Evolutionary conservation across 2,797 vertebrate genomes (phyloP).

Genomic region (Coreius guichenoti): DNA sequence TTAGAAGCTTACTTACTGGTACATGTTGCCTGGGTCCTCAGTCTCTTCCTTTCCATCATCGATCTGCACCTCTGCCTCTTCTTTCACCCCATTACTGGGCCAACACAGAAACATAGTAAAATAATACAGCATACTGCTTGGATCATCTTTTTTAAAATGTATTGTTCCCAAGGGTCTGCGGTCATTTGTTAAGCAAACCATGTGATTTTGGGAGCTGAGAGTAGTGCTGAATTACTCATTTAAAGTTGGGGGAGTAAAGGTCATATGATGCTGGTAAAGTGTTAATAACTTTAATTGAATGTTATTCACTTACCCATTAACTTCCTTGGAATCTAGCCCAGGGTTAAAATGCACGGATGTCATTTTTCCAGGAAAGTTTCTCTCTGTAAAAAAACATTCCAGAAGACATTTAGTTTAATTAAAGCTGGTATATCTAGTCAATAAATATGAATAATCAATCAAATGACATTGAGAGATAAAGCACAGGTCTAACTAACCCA

Average conservation of each 20-base stretch:
- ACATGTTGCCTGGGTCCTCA: slow-evolving; percentile 73
- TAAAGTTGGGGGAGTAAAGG: slow-evolving; percentile 44
- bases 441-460: not conserved
- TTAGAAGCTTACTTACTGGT: slow-evolving; percentile 74
- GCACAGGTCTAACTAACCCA: not conserved
- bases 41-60: slow-evolving; percentile 84
- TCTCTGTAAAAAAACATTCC: not conserved
- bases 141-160: not conserved
- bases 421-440: not conserved
- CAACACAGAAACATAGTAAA: not conserved
- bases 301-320: slow-evolving; percentile 80
- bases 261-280: slow-evolving; percentile 20
- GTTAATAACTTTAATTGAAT: slow-evolving; percentile 19
- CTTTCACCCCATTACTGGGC: slow-evolving; percentile 67
- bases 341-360: slow-evolving; percentile 82
- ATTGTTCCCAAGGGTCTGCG: too few species aligned
- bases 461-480: not conserved
- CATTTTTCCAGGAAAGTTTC: slow-evolving; percentile 71
- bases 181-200: not conserved
- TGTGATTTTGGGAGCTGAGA: not conserved
- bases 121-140: not conserved
- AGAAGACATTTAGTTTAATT: not conserved
- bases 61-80: slow-evolving; percentile 83
- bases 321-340: slow-evolving; percentile 72
- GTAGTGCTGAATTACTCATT: slow-evolving; percentile 14